These are phyloP conservation scores for Aspidapion aeneum DNA, from an alignment of 2,888 invertebrate species.

Conservation along the genomic window DNA sequence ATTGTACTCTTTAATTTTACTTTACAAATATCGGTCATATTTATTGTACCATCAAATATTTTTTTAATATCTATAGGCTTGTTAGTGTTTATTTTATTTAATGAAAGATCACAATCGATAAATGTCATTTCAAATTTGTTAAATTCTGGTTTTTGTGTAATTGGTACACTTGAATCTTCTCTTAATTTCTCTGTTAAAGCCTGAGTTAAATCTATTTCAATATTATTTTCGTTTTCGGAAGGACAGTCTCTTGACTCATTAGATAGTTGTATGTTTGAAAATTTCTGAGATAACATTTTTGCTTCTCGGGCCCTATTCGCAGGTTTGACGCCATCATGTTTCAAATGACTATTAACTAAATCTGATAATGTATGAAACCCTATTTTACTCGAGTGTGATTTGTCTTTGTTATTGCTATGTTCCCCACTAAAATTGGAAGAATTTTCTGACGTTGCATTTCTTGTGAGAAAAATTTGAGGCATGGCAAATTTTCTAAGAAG, in stretches of 20 bases:
- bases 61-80: no score
- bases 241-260: no score
- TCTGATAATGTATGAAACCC: conserved; percentile 30
- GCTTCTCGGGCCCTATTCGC: no score
- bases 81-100: no score
- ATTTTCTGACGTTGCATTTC: neutral
- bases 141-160: conserved; percentile 22
- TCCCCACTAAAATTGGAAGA: no score
- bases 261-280: no score
- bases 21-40: neutral
- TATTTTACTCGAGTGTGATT: conserved; percentile 1
- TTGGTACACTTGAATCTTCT: conserved; percentile 27
- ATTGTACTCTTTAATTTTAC: conserved; percentile 31
- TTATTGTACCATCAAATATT: neutral
- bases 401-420: no score
- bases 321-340: conserved; percentile 12
- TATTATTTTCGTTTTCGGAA: no score
- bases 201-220: conserved; percentile 47
- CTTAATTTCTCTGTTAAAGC: conserved; percentile 38
- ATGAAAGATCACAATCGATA: conserved; percentile 44
- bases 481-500: conserved; percentile 1
- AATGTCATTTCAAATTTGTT: conserved; percentile 42
- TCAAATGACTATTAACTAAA: conserved; percentile 32
- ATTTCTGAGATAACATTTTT: no score
- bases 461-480: neutral